phyloP scores from a whole-genome alignment of 1,140 invertebrate genomes.

The Bicyclus anynana region DNA sequence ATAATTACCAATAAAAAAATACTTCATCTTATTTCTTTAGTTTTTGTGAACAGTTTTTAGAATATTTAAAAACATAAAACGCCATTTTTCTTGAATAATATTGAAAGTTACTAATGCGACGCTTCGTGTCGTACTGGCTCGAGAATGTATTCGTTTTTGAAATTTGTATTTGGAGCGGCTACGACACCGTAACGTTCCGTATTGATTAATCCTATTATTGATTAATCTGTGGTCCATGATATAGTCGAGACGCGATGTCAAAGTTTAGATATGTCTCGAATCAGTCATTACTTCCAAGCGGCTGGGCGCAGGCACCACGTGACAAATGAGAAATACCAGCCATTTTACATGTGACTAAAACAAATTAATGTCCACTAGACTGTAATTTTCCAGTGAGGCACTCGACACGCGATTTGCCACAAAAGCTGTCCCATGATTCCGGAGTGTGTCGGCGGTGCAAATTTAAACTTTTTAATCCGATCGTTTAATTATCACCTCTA shows the following conservation, averaged over 20 bases:
- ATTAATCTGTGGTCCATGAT: not conserved
- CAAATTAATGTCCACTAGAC: slow-evolving; percentile 42
- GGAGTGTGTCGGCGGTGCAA: slow-evolving; percentile 29
- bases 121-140: too few relatives aligned
- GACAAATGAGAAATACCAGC: slow-evolving; percentile 33
- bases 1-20: too few relatives aligned
- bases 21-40: too few relatives aligned
- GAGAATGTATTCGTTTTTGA: too few relatives aligned
- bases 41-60: too few relatives aligned
- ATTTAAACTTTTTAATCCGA: slow-evolving; percentile 30
- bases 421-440: slow-evolving; percentile 39
- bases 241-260: not conserved
- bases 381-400: slow-evolving; percentile 38
- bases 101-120: too few relatives aligned
- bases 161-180: too few relatives aligned
- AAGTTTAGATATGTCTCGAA: not conserved
- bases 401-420: slow-evolving; percentile 37
- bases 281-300: slow-evolving; percentile 23
- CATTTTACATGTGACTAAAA: slow-evolving; percentile 43
- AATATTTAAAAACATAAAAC: too few relatives aligned
- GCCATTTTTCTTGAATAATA: too few relatives aligned
- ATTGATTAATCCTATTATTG: too few relatives aligned
- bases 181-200: too few relatives aligned
- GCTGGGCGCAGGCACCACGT: slow-evolving; percentile 18
- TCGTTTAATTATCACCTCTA: slow-evolving; percentile 42